Percentiles rank a stretch among this genome's conserved stretches.
Evolutionary conservation across 2,113 vertebrate species (phyloP).

Genomic region (Saccopteryx bilineata): DNA sequence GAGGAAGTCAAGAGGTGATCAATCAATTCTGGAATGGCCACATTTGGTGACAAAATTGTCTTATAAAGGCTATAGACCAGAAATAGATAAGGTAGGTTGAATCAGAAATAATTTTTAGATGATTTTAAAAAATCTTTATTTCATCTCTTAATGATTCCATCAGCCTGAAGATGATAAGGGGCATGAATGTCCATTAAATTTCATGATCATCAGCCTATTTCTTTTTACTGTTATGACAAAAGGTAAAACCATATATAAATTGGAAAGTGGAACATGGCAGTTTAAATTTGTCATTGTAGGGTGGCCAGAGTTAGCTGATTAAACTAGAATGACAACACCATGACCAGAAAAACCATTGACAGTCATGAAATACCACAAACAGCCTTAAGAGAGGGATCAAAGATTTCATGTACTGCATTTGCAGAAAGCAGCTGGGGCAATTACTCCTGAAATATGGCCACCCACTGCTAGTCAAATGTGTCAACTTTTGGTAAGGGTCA

Average conservation of each 20-base stretch:
- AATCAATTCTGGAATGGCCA: background rate
- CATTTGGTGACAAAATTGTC: background rate
- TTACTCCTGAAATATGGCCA: background rate
- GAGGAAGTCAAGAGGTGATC: background rate
- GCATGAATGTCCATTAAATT: background rate
- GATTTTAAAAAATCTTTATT: background rate
- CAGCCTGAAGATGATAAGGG: background rate
- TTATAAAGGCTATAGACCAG: background rate
- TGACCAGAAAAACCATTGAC: background rate
- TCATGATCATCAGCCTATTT: background rate
- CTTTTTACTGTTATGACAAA: background rate
- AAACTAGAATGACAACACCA: background rate
- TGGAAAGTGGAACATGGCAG: background rate
- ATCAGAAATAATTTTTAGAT: conserved; percentile 18
- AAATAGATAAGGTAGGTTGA: background rate
- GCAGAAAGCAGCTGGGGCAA: background rate
- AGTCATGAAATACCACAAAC: background rate
- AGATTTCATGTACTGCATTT: background rate
- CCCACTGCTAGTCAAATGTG: background rate
- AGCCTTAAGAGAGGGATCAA: background rate
- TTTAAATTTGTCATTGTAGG: background rate
- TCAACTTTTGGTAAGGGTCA: background rate
- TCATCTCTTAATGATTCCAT: background rate
- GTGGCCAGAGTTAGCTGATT: background rate
- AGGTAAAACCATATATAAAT: background rate